These are phyloP conservation scores for Argyrosomus regius DNA, from an alignment of 2,797 vertebrate species.

Conservation along the genomic window DNA sequence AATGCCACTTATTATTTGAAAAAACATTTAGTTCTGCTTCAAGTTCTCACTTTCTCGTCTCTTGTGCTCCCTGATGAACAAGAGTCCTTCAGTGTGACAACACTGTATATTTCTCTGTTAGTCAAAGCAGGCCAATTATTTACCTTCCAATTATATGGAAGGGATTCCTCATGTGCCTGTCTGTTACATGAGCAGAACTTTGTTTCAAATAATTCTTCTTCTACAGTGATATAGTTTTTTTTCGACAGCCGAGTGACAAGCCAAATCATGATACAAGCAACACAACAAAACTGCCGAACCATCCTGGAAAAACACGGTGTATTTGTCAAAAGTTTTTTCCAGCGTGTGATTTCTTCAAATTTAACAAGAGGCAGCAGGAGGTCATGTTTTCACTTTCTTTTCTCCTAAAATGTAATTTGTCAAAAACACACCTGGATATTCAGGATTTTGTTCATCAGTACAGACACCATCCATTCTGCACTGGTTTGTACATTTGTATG, in stretches of 20 bases:
- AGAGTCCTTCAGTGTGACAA: not conserved
- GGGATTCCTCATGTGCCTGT: not conserved
- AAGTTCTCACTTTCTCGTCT: conserved; percentile 23
- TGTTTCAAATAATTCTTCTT: not conserved
- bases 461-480: not conserved
- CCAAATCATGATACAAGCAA: not conserved
- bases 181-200: not conserved
- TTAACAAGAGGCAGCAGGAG: not conserved
- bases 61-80: conserved; percentile 8
- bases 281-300: not conserved
- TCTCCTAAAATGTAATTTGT: not conserved
- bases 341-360: not conserved
- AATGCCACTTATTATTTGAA: conserved; percentile 5
- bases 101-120: not conserved
- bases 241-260: not conserved
- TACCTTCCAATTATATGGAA: not conserved
- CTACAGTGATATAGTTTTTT: not conserved
- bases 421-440: not conserved
- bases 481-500: not conserved
- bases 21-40: conserved; percentile 2
- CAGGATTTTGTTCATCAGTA: not conserved
- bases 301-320: not conserved
- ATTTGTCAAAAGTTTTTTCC: not conserved
- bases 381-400: not conserved
- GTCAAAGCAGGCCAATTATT: not conserved